These are phyloP conservation scores for Silvanus unidentatus DNA, from an alignment of 2,888 invertebrate species.

Conservation along the genomic window DNA sequence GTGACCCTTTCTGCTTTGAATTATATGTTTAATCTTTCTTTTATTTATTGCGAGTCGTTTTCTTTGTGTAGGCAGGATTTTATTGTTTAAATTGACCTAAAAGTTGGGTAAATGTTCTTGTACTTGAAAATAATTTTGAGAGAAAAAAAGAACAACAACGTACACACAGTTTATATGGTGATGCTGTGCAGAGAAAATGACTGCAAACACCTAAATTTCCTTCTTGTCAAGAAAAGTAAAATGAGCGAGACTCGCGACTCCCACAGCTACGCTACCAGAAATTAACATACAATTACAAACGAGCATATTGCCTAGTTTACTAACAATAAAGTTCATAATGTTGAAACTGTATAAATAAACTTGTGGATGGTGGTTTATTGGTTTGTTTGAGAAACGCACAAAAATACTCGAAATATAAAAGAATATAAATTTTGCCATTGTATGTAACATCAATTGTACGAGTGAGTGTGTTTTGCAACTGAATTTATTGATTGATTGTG, in stretches of 20 bases:
- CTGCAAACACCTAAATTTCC: neutral
- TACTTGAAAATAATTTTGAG: no score
- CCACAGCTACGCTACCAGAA: slow-evolving; percentile 4
- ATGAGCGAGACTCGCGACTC: neutral
- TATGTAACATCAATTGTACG: no score
- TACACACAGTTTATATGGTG: no score
- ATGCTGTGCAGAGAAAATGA: no score
- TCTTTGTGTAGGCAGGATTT: slow-evolving; percentile 26
- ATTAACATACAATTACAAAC: slow-evolving; percentile 4
- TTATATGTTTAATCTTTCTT: slow-evolving; percentile 28
- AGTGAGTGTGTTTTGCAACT: no score
- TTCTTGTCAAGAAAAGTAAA: neutral
- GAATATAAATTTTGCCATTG: no score
- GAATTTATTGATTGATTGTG: no score
- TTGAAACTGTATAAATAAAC: no score
- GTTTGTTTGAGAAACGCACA: no score
- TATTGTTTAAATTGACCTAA: slow-evolving; percentile 30
- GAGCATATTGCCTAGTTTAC: neutral
- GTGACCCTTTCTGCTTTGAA: slow-evolving; percentile 23
- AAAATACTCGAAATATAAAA: no score
- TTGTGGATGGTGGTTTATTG: no score
- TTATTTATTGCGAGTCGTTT: slow-evolving; percentile 24
- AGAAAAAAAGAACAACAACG: no score
- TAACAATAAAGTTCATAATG: neutral
- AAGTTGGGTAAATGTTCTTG: slow-evolving; percentile 24